Percentiles rank a stretch among this genome's conserved stretches.
phyloP scores from a whole-genome alignment of 1,140 invertebrate genomes.

The Heliconius nattereri region DNA sequence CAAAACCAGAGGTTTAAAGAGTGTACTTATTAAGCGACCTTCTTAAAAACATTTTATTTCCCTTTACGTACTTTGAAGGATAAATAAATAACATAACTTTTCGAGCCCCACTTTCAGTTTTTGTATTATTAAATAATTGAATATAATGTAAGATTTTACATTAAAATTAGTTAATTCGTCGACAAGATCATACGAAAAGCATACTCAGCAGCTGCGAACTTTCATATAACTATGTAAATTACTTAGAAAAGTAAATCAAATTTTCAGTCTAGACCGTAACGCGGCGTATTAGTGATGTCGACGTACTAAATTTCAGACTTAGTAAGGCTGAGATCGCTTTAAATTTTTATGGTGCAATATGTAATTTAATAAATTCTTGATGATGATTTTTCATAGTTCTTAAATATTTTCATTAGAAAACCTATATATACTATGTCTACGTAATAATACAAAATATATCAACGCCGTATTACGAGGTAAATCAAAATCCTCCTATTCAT shows the following conservation, averaged over 20 bases:
- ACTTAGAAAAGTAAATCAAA: constrained; percentile 43
- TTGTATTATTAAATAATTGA: background rate
- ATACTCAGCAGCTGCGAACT: constrained; percentile 6
- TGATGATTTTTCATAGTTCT: background rate
- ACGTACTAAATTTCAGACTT: background rate
- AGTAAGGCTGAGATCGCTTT: background rate
- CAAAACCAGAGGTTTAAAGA: background rate
- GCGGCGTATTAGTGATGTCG: constrained; percentile 8
- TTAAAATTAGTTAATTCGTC: background rate
- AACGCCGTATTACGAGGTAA: too few relatives aligned
- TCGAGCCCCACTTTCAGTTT: background rate
- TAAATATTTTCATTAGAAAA: too few relatives aligned
- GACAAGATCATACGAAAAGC: constrained; percentile 4
- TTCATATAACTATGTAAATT: constrained; percentile 38
- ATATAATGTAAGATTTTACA: background rate
- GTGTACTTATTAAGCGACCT: too few relatives aligned
- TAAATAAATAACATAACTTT: background rate
- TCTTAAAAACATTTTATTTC: background rate
- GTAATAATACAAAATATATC: too few relatives aligned
- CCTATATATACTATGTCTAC: too few relatives aligned
- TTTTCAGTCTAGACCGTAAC: constrained; percentile 34
- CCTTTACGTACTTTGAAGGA: background rate
- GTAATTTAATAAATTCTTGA: background rate
- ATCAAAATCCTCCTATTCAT: too few relatives aligned
- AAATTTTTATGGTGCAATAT: background rate